Evolutionary conservation across 2,113 vertebrate species (phyloP).

Genomic region (Erythrocercus mccallii): DNA sequence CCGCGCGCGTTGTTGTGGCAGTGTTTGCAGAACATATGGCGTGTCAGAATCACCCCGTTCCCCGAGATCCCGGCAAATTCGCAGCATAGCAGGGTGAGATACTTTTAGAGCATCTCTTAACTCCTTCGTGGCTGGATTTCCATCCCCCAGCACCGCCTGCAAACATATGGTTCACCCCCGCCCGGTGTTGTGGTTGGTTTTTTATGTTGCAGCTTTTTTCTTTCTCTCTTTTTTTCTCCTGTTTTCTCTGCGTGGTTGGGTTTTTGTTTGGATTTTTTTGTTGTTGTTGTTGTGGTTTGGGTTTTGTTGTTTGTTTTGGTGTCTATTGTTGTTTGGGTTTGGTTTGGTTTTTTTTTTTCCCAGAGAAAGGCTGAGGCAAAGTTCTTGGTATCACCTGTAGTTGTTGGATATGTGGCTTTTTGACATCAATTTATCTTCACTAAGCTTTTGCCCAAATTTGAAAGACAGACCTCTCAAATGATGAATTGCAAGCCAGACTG

Average conservation of each 20-base stretch:
- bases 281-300: not conserved
- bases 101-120: slow-evolving; percentile 31
- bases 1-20: slow-evolving; percentile 1
- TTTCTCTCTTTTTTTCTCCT: not conserved
- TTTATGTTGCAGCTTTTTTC: not conserved
- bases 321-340: not conserved
- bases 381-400: not conserved
- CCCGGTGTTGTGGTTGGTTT: not conserved
- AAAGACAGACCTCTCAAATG: not conserved
- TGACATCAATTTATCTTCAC: not conserved
- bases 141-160: not conserved
- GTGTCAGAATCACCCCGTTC: slow-evolving; percentile 37
- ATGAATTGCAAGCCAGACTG: not conserved
- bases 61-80: slow-evolving; percentile 34
- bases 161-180: not conserved
- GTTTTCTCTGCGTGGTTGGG: not conserved
- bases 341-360: too few species aligned
- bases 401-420: not conserved
- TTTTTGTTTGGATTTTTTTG: not conserved
- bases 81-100: slow-evolving; percentile 50
- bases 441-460: not conserved
- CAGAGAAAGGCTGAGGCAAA: not conserved
- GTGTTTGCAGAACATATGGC: slow-evolving; percentile 48
- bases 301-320: not conserved
- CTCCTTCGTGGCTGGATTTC: not conserved